Evolutionary conservation across 2,113 vertebrate species (phyloP).

Genomic region (Neopipo cinnamomea): DNA sequence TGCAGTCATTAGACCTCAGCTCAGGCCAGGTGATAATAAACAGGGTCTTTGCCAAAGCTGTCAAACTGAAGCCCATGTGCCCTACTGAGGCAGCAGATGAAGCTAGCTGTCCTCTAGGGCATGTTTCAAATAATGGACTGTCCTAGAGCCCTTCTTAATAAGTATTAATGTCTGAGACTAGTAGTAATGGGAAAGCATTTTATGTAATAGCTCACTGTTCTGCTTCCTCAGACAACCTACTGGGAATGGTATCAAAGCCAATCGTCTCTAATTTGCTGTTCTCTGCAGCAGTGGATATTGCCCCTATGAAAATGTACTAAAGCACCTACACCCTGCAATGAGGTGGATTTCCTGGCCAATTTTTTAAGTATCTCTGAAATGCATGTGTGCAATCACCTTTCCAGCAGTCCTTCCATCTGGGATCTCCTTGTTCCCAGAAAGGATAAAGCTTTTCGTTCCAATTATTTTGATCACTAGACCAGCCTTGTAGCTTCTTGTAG

Average conservation of each 20-base stretch:
- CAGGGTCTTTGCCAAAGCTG: not conserved
- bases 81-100: not conserved
- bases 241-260: not conserved
- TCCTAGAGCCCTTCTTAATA: not conserved
- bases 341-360: not conserved
- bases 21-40: not conserved
- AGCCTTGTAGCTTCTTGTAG: conserved; percentile 63
- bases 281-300: not conserved
- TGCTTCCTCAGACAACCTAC: not conserved
- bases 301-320: not conserved
- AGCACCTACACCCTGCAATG: not conserved
- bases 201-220: not conserved
- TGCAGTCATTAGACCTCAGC: not conserved
- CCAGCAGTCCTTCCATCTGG: conserved; percentile 76
- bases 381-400: conserved; percentile 51
- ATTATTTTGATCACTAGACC: conserved; percentile 82
- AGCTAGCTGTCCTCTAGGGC: not conserved
- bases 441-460: conserved; percentile 92
- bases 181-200: not conserved
- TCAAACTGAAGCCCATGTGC: not conserved
- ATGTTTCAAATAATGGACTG: not conserved
- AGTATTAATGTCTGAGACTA: not conserved
- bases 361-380: not conserved
- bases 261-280: not conserved
- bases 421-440: conserved; percentile 73